These are phyloP conservation scores for Trichomalopsis sarcophagae DNA, from an alignment of 1,140 invertebrate genomes.

Conservation along the genomic window DNA sequence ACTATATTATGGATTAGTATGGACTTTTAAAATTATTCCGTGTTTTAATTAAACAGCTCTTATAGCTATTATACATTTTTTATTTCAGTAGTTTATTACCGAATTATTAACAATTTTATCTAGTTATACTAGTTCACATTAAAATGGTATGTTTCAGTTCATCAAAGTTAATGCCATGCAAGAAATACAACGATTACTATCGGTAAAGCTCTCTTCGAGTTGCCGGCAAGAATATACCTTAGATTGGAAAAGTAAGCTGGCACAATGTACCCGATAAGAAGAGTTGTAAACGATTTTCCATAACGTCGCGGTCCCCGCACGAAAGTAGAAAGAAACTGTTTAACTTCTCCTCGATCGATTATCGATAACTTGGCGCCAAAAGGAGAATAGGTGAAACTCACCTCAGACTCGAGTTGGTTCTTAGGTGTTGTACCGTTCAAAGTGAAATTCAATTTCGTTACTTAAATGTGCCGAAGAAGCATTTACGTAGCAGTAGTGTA, in stretches of 20 bases:
- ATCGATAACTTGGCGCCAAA: slow-evolving; percentile 24
- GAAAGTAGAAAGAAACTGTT: slow-evolving; percentile 6
- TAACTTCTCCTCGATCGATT: slow-evolving; percentile 34
- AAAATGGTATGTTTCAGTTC: too few species aligned
- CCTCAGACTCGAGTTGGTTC: not conserved
- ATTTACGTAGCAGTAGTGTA: not conserved
- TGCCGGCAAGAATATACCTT: not conserved
- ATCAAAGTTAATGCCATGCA: too few species aligned
- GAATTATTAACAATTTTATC: too few species aligned
- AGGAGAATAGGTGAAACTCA: not conserved
- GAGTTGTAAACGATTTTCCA: slow-evolving; percentile 38
- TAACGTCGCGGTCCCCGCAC: not conserved
- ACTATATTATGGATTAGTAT: too few species aligned
- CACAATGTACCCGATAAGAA: slow-evolving; percentile 11
- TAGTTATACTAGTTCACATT: too few species aligned
- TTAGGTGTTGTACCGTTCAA: not conserved
- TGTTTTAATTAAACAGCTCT: too few species aligned
- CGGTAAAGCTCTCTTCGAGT: not conserved
- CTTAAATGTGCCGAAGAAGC: not conserved
- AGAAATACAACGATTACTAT: too few species aligned
- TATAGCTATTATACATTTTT: too few species aligned
- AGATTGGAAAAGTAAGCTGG: slow-evolving; percentile 17
- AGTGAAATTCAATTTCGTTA: slow-evolving; percentile 26
- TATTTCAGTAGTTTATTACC: too few species aligned
- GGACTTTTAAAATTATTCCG: too few species aligned